Conservation (phyloP, 1,140 invertebrate genomes). For the Pogonomyrmex barbatus region DNA sequence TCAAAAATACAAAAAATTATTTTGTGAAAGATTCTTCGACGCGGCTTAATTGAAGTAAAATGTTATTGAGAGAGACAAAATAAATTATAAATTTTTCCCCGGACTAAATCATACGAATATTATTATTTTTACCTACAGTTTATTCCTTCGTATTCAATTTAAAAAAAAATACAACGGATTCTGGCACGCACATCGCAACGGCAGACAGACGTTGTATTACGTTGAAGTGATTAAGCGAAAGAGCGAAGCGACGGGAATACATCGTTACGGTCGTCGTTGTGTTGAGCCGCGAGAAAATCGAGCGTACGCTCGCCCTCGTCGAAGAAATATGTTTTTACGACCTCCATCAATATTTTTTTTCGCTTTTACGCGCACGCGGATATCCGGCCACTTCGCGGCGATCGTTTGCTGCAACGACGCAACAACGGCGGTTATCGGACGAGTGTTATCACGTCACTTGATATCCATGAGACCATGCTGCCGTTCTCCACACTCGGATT, state of each 20-base stretch:
- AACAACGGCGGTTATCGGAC: slow-evolving; percentile 19
- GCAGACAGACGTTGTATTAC: slow-evolving; percentile 5
- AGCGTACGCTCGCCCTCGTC: slow-evolving; percentile 1
- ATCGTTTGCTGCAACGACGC: background rate
- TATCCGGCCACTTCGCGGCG: slow-evolving; percentile 21
- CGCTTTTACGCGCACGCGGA: slow-evolving; percentile 37
- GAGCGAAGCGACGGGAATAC: slow-evolving; percentile 5
- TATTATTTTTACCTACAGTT: background rate
- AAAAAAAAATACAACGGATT: background rate
- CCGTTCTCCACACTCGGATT: slow-evolving; percentile 29
- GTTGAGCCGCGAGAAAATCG: slow-evolving; percentile 3
- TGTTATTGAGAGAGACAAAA: background rate
- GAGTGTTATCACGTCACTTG: slow-evolving; percentile 35
- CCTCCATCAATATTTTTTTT: slow-evolving; percentile 5
- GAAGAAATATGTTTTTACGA: slow-evolving; percentile 18
- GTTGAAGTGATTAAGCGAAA: slow-evolving; percentile 30
- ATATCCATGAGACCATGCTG: slow-evolving; percentile 1
- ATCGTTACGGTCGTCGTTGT: background rate
- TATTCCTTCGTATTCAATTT: slow-evolving; percentile 18
- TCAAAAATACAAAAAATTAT: slow-evolving; percentile 7
- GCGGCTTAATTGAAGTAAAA: background rate
- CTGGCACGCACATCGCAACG: background rate
- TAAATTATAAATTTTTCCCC: slow-evolving; percentile 5
- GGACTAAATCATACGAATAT: slow-evolving; percentile 26
- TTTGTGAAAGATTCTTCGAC: background rate